Conservation (phyloP, 30 jellyfish, hydroid and myxozoan genomes). For the Euphysa ruthae region DNA sequence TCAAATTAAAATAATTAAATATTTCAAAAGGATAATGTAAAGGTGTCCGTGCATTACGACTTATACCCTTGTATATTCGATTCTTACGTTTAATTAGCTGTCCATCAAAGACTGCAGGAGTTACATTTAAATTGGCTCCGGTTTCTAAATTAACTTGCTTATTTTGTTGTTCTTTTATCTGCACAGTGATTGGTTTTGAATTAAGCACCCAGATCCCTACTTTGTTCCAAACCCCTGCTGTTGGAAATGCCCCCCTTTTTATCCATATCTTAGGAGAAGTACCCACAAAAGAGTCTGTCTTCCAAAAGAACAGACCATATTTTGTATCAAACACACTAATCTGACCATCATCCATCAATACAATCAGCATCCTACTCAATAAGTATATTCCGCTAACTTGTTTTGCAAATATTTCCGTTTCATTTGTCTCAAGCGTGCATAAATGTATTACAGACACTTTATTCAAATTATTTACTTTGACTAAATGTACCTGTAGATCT, state of each 20-base stretch:
- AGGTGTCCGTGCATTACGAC: slow-evolving; percentile 17
- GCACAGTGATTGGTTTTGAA: slow-evolving; percentile 66
- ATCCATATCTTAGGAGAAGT: slow-evolving; percentile 58
- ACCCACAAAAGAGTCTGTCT: slow-evolving; percentile 28
- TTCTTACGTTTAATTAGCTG: not conserved
- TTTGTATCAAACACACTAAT: slow-evolving; percentile 53
- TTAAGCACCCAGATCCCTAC: slow-evolving; percentile 60
- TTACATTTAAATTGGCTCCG: not conserved
- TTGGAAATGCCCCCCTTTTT: slow-evolving; percentile 62
- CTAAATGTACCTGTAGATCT: slow-evolving; percentile 32
- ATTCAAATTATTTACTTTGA: slow-evolving; percentile 16
- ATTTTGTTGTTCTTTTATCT: slow-evolving; percentile 3
- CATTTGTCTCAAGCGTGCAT: slow-evolving; percentile 31
- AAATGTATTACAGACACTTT: slow-evolving; percentile 14
- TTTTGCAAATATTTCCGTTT: slow-evolving; percentile 42
- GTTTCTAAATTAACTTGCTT: not conserved
- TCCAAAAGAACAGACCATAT: slow-evolving; percentile 69
- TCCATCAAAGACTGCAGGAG: slow-evolving; percentile 1
- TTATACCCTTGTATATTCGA: slow-evolving; percentile 15
- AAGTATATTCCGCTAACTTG: slow-evolving; percentile 36
- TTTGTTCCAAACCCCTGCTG: slow-evolving; percentile 73
- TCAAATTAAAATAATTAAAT: not conserved
- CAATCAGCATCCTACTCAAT: slow-evolving; percentile 42
- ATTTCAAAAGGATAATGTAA: slow-evolving; percentile 14
- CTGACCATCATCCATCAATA: slow-evolving; percentile 41